A percentile compares a stretch with the other conserved stretches of the same genome.
Evolutionary conservation across 2,888 invertebrate genomes (phyloP).

Genomic region (Brachypalpus laphriformis): DNA sequence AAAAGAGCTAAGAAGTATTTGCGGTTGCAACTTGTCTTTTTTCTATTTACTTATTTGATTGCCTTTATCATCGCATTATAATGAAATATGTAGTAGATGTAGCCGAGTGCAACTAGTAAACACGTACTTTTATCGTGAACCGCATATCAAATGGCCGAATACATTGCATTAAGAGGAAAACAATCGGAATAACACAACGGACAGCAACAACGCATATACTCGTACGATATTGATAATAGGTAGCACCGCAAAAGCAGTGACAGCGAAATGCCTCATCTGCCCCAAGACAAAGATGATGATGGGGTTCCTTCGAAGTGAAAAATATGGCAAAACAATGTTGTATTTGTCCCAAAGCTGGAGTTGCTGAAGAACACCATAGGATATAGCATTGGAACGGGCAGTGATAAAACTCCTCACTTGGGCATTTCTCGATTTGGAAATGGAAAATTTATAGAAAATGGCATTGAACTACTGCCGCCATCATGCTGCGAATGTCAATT

Average conservation of each 20-base stretch:
- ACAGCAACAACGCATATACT: neutral
- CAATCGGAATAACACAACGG: constrained; percentile 21
- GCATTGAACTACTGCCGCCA: constrained; percentile 10
- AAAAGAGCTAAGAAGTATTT: constrained; percentile 14
- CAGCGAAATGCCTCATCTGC: constrained; percentile 25
- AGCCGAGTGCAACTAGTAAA: constrained; percentile 26
- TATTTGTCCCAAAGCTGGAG: constrained; percentile 26
- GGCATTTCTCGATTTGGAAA: constrained; percentile 37
- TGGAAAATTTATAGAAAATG: constrained; percentile 40
- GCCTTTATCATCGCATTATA: constrained; percentile 44
- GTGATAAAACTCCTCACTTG: constrained; percentile 36
- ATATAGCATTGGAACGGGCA: constrained; percentile 25
- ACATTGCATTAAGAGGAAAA: constrained; percentile 48
- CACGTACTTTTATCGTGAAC: constrained; percentile 62
- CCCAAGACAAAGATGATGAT: constrained; percentile 29
- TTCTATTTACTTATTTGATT: constrained; percentile 26
- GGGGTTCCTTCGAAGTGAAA: constrained; percentile 34
- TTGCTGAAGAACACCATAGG: constrained; percentile 25
- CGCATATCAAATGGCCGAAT: constrained; percentile 65
- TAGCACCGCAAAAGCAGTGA: neutral
- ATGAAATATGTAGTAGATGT: constrained; percentile 25
- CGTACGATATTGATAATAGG: neutral
- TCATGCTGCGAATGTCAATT: constrained; percentile 46
- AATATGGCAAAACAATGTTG: constrained; percentile 54
- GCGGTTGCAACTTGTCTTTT: constrained; percentile 24